phyloP scores from a whole-genome alignment of 2,888 invertebrate genomes.

The Carabus problematicus region DNA sequence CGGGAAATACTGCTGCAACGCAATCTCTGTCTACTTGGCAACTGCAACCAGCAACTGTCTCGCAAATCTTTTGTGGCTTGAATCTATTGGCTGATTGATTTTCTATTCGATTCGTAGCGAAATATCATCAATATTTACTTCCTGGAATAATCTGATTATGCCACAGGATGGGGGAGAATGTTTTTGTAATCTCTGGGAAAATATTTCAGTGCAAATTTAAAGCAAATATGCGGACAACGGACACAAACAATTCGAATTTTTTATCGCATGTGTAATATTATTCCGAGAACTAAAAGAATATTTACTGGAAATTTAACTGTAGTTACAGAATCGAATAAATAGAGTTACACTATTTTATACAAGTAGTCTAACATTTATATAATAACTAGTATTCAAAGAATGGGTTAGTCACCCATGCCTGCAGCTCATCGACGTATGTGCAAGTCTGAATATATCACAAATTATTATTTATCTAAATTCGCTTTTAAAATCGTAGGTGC shows the following conservation, averaged over 20 bases:
- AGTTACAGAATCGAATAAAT: no score
- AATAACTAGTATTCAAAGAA: no score
- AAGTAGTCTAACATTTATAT: no score
- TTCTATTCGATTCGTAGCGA: constrained; percentile 6
- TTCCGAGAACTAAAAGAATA: no score
- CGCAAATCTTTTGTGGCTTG: constrained; percentile 1
- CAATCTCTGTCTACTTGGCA: not conserved
- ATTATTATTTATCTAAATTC: no score
- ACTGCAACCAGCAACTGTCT: not conserved
- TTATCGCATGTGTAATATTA: no score
- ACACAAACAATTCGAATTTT: not conserved
- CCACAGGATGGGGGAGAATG: not conserved
- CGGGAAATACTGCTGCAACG: not conserved
- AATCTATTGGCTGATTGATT: constrained; percentile 16
- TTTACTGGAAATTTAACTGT: no score
- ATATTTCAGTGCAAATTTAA: constrained; percentile 13
- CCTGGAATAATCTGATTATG: constrained; percentile 23
- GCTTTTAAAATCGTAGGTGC: no score
- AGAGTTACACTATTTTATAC: no score
- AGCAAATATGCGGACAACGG: constrained; percentile 14
- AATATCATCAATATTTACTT: constrained; percentile 20
- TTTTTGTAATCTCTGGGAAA: constrained; percentile 10
- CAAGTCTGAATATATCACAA: no score
- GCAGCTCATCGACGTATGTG: no score
- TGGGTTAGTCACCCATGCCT: no score